Base-by-base conservation (phyloP, 2,888 invertebrate genomes). In the Sesamia inferens region DNA sequence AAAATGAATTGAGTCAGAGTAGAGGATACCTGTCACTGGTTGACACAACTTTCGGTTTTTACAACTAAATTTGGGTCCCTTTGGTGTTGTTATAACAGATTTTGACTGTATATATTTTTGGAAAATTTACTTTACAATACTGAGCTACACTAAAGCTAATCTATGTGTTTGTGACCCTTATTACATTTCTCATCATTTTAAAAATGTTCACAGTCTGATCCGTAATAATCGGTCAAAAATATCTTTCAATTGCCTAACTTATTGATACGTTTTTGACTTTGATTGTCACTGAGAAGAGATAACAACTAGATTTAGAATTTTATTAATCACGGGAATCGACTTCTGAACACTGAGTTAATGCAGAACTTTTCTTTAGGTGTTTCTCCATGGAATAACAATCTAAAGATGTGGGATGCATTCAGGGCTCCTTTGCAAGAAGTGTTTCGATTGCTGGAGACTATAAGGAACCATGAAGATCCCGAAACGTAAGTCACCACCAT, bases 381-480 rank as follows among this genome's bases (percentile, higher is more conserved):
- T 14, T 97, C 98, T 79, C 99, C 99, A 72, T 99, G 99, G 99
- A 97, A 97, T 73, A 97, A 97, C 79, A 98, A 98, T 86, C 95
- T 99, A 85, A 97, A 97, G 85, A 96, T 99, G 88, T 98, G 98
- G 91, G 99, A 99, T 96, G 99, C 99, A 62, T 99, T 99, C 93
- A 97, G 99, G 88, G 99, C 98, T 10, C 99, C 99, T 4, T 95
- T 99, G 0, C 98, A 98, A 88, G 98, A 99, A 96, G 98, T 98
- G 39, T 99, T 99, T 95, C 97, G 98, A 91, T 95, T 99, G 81
- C 92, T 99, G 69, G 98, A 99, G 94, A 97, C 98, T 74, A 97
- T 99, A 81, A 97, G 98, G 88, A 98, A 99, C 94, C 98, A 98
- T 93, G 97, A 98, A 89, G 97, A 97, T 86, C 94, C 97, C 48